Base-by-base conservation (phyloP, 2,888 invertebrate genomes). In the Anorthoa munda region DNA sequence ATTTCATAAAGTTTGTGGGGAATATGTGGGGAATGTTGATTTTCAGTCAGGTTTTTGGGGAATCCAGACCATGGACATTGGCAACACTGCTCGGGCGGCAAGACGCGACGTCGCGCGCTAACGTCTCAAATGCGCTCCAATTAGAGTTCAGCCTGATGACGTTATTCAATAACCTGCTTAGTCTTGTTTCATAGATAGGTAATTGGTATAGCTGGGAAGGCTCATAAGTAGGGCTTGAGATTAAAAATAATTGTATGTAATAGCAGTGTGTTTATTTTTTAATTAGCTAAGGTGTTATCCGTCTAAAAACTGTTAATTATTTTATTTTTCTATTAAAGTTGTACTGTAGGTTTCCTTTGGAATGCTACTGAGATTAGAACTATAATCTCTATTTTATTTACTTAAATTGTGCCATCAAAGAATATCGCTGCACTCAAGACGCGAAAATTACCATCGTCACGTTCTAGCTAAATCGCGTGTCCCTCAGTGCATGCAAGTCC, bases 121-220 rank as follows among this genome's bases (percentile, higher is more conserved):
- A 58, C 31, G 55, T 59, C 48, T 21, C 69, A 82, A 66, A 74
- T 23, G 31, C 79, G 80, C 65, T 46, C 56, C 58, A 79, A 81
- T 81, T 83, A 74, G 59, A 66, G 53, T 63, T 73, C 66, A 58
- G 46, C 23, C 46, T 64, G 51, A 64, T 48, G 53, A 39, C 69
- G 18, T 60, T 70, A 83, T 58, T 83, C 23, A 83, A 67, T 67
- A 74, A 66, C 61, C 45, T 46, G 53, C 21, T 48, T 63, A 60
- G 39, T 74, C 74, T 79, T 83, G 56, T 83, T 70, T 59, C 53
- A 63, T 60, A 67, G 64, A 79, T 68, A 63, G 18, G 45, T 68
- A 77, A 68, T 77, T 79, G 71, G 23, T 61, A 67, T 67, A 65
- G 66, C 51, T 56, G 51, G 31, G 48, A 31, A 48, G 61, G 17